Percentiles rank a stretch among this genome's conserved stretches.
phyloP scores from a whole-genome alignment of 2,797 vertebrate species.

The Microctenopoma lineatum region DNA sequence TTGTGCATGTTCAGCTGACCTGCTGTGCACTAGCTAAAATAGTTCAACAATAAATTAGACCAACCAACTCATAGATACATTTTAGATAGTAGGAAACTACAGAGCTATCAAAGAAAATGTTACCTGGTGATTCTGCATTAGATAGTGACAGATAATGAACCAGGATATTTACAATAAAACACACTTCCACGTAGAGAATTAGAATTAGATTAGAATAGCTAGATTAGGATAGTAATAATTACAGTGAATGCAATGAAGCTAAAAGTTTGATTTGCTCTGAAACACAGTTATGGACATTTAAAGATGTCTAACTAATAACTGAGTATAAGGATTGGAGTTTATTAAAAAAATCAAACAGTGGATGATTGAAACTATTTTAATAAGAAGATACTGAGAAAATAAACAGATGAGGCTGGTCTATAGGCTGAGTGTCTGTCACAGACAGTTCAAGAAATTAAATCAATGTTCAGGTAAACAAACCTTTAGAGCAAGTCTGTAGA shows the following conservation, averaged over 20 bases:
- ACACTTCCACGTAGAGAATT: background rate
- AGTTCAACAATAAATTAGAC: too few relatives aligned
- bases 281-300: background rate
- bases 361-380: too few relatives aligned
- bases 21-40: background rate
- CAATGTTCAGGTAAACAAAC: slow-evolving; percentile 63
- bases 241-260: too few relatives aligned
- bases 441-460: background rate
- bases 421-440: too few relatives aligned
- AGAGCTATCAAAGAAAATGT: too few relatives aligned
- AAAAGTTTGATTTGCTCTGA: background rate
- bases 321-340: too few relatives aligned
- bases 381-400: too few relatives aligned
- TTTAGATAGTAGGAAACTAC: too few relatives aligned
- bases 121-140: too few relatives aligned
- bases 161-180: background rate
- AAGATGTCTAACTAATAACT: background rate
- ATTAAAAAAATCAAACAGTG: background rate
- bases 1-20: background rate
- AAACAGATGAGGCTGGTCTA: background rate
- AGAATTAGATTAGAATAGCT: too few relatives aligned
- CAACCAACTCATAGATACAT: too few relatives aligned
- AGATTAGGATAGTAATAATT: too few relatives aligned
- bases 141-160: background rate
- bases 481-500: slow-evolving; percentile 81